Evolutionary conservation across 2,797 vertebrate genomes (phyloP).

Genomic region (Manis pentadactyla): DNA sequence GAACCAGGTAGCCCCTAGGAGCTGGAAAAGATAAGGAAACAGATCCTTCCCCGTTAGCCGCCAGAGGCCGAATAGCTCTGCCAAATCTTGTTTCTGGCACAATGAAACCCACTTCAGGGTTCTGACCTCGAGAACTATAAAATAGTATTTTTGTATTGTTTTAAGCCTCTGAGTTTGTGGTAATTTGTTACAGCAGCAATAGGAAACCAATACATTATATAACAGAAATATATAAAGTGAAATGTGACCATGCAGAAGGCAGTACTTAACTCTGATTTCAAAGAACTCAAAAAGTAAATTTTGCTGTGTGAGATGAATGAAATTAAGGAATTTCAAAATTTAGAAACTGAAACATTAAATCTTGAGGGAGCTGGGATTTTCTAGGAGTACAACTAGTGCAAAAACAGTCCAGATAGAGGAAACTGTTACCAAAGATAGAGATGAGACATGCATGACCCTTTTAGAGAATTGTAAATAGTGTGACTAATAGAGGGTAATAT

Average conservation of each 20-base stretch:
- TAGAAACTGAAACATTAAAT: background rate
- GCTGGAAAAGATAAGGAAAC: background rate
- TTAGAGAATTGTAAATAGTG: background rate
- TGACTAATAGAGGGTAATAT: background rate
- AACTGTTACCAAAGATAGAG: background rate
- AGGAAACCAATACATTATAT: background rate
- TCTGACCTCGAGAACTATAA: background rate
- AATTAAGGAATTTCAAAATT: background rate
- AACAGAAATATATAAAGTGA: background rate
- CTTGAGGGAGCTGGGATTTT: background rate
- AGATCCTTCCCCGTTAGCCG: background rate
- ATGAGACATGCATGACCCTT: background rate
- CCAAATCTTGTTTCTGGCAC: background rate
- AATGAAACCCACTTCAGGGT: background rate
- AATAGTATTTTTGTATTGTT: background rate
- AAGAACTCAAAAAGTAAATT: background rate
- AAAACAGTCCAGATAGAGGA: background rate
- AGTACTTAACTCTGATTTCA: conserved; percentile 17
- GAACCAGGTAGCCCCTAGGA: background rate
- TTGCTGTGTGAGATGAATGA: background rate
- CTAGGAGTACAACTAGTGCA: background rate
- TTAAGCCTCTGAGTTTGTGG: conserved; percentile 21
- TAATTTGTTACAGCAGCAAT: conserved; percentile 16
- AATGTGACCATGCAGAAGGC: background rate
- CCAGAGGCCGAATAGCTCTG: background rate